phyloP scores from a whole-genome alignment of 2,888 invertebrate genomes.

The Acrocyrtus sp. region DNA sequence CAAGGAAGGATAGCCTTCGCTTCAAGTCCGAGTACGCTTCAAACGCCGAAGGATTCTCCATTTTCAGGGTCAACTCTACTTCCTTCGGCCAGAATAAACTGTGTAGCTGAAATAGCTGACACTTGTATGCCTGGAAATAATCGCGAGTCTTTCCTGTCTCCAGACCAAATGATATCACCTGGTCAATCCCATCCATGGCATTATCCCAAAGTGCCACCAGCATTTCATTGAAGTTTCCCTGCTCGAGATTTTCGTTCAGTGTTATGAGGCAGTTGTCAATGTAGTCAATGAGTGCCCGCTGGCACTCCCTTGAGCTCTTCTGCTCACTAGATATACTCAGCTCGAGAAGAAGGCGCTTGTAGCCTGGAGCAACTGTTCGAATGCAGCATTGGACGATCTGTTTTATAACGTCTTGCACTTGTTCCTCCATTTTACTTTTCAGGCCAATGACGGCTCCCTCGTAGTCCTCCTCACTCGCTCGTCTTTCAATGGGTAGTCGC shows the following conservation, averaged over 20 bases:
- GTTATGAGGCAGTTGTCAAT: slow-evolving; percentile 34
- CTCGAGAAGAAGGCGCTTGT: too few species aligned
- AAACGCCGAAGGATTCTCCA: slow-evolving; percentile 1
- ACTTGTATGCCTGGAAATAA: slow-evolving; percentile 8
- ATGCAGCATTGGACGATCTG: slow-evolving; percentile 12
- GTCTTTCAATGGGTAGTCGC: background rate
- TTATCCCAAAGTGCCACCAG: slow-evolving; percentile 13
- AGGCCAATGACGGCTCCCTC: slow-evolving; percentile 23
- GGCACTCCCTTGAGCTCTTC: too few species aligned
- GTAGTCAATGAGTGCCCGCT: slow-evolving; percentile 12
- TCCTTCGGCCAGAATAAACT: slow-evolving; percentile 36
- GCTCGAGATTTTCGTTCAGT: slow-evolving; percentile 20
- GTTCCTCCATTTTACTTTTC: slow-evolving; percentile 17
- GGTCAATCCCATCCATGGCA: slow-evolving; percentile 5
- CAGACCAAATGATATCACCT: background rate
- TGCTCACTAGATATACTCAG: too few species aligned
- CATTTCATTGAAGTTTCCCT: slow-evolving; percentile 7
- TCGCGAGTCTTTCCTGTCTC: slow-evolving; percentile 27
- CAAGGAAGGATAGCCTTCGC: slow-evolving; percentile 1
- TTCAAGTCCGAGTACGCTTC: slow-evolving; percentile 17
- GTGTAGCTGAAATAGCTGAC: slow-evolving; percentile 1
- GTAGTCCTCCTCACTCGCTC: background rate
- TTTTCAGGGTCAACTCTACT: background rate
- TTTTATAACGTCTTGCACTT: slow-evolving; percentile 4
- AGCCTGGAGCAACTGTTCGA: too few species aligned